Conservation (phyloP, 2,797 vertebrate genomes). For the Pseudochirops corinnae region DNA sequence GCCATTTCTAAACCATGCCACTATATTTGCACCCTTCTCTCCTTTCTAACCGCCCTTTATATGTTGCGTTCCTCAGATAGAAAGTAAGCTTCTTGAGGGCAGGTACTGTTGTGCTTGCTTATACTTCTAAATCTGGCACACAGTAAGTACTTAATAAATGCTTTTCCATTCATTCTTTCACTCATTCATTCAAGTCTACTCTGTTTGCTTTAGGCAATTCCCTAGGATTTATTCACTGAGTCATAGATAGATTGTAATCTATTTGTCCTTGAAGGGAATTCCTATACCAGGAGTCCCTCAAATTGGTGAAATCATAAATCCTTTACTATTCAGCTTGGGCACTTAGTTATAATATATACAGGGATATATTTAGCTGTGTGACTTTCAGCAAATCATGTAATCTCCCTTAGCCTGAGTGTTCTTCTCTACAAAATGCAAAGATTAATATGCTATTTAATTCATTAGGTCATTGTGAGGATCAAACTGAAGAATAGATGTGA, state of each 20-base stretch:
- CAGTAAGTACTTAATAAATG: background rate
- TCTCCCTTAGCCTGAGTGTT: background rate
- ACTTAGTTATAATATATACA: background rate
- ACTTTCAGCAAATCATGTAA: background rate
- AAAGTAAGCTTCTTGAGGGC: background rate
- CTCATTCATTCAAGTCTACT: background rate
- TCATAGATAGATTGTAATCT: background rate
- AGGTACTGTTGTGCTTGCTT: background rate
- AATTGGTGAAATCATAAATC: background rate
- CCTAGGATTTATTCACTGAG: background rate
- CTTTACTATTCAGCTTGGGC: background rate
- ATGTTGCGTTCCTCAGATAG: background rate
- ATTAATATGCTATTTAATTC: background rate
- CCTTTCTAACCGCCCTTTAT: background rate
- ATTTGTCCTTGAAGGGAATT: conserved; percentile 5
- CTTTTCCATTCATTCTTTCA: background rate
- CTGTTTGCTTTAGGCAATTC: background rate
- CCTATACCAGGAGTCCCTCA: background rate
- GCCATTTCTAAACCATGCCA: background rate
- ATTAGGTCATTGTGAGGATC: background rate
- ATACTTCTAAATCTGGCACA: background rate
- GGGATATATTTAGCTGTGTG: background rate
- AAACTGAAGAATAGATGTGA: background rate
- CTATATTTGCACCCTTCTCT: background rate
- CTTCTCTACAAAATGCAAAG: background rate